Percentiles rank a stretch among this genome's conserved stretches.
Conservation (phyloP, 2,113 vertebrate genomes). For the Hyperoodon ampullatus region DNA sequence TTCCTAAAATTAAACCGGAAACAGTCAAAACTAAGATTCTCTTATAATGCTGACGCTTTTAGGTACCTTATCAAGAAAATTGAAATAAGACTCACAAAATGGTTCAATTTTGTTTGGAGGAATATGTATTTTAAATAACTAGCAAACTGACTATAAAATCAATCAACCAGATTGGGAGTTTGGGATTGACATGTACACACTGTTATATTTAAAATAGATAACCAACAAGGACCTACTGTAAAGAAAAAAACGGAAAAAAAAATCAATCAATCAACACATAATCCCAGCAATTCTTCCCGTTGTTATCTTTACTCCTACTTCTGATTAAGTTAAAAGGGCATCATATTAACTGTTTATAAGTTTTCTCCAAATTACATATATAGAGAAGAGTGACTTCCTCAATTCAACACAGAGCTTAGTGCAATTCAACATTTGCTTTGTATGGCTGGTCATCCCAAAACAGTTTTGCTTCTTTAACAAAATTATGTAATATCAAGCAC, state of each 20-base stretch:
- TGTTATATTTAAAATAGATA: too few relatives aligned
- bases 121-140: neutral
- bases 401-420: neutral
- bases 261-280: neutral
- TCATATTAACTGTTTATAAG: neutral
- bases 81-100: constrained; percentile 29
- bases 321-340: neutral
- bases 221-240: too few relatives aligned
- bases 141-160: neutral
- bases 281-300: neutral
- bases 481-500: neutral
- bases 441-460: neutral
- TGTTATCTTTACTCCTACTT: neutral
- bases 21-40: constrained; percentile 2
- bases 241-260: neutral
- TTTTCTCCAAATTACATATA: constrained; percentile 16
- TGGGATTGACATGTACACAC: too few relatives aligned
- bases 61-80: constrained; percentile 33
- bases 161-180: neutral
- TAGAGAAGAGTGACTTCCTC: neutral
- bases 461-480: neutral
- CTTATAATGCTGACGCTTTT: neutral
- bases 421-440: neutral
- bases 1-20: neutral
- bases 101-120: constrained; percentile 21